A percentile compares a stretch with the other conserved stretches of the same genome.
These are phyloP conservation scores for Macrotis lagotis DNA, from an alignment of 2,113 vertebrate genomes.

Conservation along the genomic window DNA sequence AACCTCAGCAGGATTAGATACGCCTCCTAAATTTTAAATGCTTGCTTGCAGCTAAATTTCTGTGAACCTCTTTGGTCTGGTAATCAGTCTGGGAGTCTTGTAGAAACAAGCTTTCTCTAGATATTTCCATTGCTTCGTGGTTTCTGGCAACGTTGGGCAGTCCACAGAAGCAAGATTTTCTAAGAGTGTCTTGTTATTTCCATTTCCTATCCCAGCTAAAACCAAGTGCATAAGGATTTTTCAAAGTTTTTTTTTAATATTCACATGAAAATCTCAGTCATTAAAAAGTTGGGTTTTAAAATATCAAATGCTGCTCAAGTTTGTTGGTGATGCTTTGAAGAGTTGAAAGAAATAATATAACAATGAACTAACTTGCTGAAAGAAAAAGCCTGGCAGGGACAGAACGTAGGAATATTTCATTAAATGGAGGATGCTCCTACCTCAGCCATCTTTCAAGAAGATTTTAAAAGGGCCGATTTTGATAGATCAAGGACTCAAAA, in stretches of 20 bases:
- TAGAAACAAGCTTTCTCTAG: constrained; percentile 74
- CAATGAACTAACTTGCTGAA: constrained; percentile 13
- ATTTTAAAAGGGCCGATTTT: constrained; percentile 25
- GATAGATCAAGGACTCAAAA: constrained; percentile 34
- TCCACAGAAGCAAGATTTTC: constrained; percentile 75
- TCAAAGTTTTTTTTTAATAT: too few relatives aligned
- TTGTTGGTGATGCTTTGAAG: constrained; percentile 11
- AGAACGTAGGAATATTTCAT: constrained; percentile 1
- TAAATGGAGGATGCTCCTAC: constrained; percentile 19
- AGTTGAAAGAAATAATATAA: neutral
- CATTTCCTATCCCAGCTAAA: constrained; percentile 74
- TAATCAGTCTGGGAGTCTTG: constrained; percentile 68
- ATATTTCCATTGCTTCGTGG: constrained; percentile 73
- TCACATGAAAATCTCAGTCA: constrained; percentile 45
- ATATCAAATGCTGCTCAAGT: constrained; percentile 38
- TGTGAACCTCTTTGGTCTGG: constrained; percentile 64
- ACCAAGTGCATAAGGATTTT: constrained; percentile 25
- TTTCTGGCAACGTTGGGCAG: constrained; percentile 66
- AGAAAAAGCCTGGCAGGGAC: constrained; percentile 11
- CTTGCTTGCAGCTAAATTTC: constrained; percentile 70
- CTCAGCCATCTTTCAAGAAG: constrained; percentile 16
- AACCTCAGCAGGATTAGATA: constrained; percentile 60
- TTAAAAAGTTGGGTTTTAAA: constrained; percentile 46
- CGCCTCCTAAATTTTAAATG: constrained; percentile 56
- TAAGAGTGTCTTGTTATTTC: constrained; percentile 70